phyloP scores from a whole-genome alignment of 2,888 invertebrate species.

The Clistopyga incitator region DNA sequence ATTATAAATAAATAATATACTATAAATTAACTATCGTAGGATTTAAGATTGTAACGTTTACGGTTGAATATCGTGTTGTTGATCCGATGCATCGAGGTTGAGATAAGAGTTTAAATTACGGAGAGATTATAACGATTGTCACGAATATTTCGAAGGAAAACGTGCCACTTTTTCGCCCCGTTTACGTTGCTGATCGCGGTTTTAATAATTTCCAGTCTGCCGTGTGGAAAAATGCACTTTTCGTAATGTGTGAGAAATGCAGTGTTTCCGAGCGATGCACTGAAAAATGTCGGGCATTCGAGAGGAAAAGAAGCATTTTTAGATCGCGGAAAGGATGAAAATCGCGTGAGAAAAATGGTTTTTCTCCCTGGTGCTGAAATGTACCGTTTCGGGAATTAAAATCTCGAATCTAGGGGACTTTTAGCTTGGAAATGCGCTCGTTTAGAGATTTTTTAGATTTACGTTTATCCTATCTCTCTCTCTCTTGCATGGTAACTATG shows the following conservation, averaged over 20 bases:
- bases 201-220: neutral
- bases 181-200: conserved; percentile 14
- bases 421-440: neutral
- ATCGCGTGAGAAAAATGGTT: no score
- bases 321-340: no score
- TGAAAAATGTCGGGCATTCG: no score
- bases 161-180: conserved; percentile 8
- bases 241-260: no score
- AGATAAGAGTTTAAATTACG: conserved; percentile 1
- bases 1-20: conserved; percentile 55
- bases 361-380: no score
- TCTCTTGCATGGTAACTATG: conserved; percentile 9
- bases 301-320: no score
- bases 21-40: conserved; percentile 31
- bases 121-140: conserved; percentile 22
- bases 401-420: neutral
- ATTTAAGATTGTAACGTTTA: conserved; percentile 58
- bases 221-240: no score
- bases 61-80: conserved; percentile 60
- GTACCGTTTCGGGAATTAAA: neutral
- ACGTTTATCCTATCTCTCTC: conserved; percentile 21
- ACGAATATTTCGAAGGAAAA: conserved; percentile 46
- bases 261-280: no score
- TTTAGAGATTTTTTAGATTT: conserved; percentile 6
- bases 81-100: conserved; percentile 45